A percentile compares a stretch with the other conserved stretches of the same genome.
phyloP scores from a whole-genome alignment of 2,113 vertebrate genomes.

The Pangasianodon hypophthalmus region DNA sequence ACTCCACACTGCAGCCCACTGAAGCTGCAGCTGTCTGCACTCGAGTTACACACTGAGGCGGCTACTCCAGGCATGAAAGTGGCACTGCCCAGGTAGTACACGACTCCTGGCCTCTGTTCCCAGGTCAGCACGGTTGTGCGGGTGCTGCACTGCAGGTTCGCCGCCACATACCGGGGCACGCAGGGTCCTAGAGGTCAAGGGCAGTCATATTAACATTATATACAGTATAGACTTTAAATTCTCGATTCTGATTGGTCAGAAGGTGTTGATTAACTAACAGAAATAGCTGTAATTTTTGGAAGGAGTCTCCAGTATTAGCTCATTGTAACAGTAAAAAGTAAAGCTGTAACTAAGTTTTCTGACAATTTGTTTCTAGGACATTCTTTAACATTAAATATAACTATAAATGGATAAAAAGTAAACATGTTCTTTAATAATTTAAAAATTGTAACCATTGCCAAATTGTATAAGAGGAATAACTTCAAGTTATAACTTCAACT shows the following conservation, averaged over 20 bases:
- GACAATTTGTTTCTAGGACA: not conserved
- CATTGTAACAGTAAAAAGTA: not conserved
- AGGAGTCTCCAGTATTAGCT: not conserved
- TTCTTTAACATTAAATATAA: not conserved
- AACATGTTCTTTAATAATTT: not conserved
- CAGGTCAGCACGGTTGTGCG: conserved; percentile 66
- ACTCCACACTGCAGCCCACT: conserved; percentile 66
- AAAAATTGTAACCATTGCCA: not conserved
- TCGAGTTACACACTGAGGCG: conserved; percentile 66
- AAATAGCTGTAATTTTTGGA: not conserved
- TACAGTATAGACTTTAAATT: not conserved
- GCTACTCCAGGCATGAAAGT: conserved; percentile 44
- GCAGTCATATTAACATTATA: not conserved
- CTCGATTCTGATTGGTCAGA: not conserved
- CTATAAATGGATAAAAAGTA: not conserved
- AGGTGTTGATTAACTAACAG: not conserved
- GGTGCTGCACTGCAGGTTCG: conserved; percentile 65
- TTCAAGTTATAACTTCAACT: not conserved
- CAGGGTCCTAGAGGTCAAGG: conserved; percentile 70
- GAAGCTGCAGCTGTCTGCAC: conserved; percentile 65
- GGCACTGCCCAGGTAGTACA: conserved; percentile 65
- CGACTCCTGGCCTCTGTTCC: conserved; percentile 60
- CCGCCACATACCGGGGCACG: conserved; percentile 62
- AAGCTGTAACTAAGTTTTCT: not conserved
- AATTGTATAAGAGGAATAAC: not conserved